phyloP scores from a whole-genome alignment of 2,797 vertebrate species.

The Strix occidentalis region DNA sequence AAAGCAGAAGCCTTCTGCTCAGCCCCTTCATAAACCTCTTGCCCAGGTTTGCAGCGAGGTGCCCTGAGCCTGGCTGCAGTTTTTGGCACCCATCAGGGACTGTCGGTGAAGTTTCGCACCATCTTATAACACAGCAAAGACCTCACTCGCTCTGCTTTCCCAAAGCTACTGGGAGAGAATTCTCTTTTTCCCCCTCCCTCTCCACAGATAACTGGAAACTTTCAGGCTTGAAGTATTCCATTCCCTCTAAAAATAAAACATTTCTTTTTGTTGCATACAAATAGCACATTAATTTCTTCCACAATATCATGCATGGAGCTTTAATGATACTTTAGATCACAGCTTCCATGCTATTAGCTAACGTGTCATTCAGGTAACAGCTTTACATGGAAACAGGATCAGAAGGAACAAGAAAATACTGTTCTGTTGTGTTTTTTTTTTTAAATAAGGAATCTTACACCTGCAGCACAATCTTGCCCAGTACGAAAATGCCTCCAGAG shows the following conservation, averaged over 20 bases:
- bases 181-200: background rate
- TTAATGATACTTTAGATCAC: slow-evolving; percentile 50
- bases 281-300: slow-evolving; percentile 51
- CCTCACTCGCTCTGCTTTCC: background rate
- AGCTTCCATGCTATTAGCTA: slow-evolving; percentile 52
- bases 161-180: background rate
- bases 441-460: slow-evolving; percentile 39
- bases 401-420: slow-evolving; percentile 48
- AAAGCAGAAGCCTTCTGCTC: slow-evolving; percentile 23
- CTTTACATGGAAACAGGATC: slow-evolving; percentile 60
- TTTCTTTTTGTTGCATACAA: slow-evolving; percentile 37
- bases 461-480: slow-evolving; percentile 68
- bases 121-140: background rate
- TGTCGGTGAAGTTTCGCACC: slow-evolving; percentile 65
- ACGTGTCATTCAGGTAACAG: slow-evolving; percentile 60
- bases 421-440: background rate
- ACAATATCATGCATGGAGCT: background rate
- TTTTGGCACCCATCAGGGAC: background rate
- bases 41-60: background rate
- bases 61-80: slow-evolving; percentile 3
- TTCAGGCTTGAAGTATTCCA: background rate
- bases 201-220: slow-evolving; percentile 7
- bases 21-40: background rate
- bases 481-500: slow-evolving; percentile 56
- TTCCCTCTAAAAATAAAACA: background rate